These are phyloP conservation scores for Pangasius sanitwongsei DNA, from an alignment of 2,797 vertebrate genomes.

Conservation along the genomic window DNA sequence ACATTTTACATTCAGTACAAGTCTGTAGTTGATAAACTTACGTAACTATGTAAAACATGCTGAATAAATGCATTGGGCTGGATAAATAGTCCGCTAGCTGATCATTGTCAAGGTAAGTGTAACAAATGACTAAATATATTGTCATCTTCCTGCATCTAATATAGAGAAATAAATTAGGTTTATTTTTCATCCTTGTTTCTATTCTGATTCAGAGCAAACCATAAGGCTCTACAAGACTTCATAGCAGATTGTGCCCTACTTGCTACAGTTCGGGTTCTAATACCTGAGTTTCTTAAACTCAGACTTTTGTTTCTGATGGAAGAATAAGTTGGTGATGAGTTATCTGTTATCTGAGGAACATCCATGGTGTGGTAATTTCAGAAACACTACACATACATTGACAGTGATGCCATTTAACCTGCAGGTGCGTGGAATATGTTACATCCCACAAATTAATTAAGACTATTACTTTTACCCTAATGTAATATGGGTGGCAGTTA, in stretches of 20 bases:
- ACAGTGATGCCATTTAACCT: neutral
- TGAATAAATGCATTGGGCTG: slow-evolving; percentile 15
- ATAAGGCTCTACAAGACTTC: neutral
- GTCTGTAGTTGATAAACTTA: neutral
- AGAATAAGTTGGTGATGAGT: neutral
- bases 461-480: neutral
- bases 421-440: neutral
- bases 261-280: neutral
- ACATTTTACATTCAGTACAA: neutral
- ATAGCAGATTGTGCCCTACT: neutral
- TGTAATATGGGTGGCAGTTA: neutral
- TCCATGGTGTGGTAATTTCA: neutral
- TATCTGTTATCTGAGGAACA: neutral
- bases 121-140: slow-evolving; percentile 14
- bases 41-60: slow-evolving; percentile 14
- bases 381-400: neutral
- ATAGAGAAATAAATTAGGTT: neutral
- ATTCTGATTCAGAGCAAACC: neutral
- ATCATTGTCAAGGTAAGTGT: slow-evolving; percentile 7
- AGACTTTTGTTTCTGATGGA: neutral
- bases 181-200: neutral
- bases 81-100: slow-evolving; percentile 10
- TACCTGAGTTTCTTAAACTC: neutral
- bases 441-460: neutral
- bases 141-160: slow-evolving; percentile 16